Percentiles rank a stretch among this genome's conserved stretches.
phyloP scores from a whole-genome alignment of 2,797 vertebrate species.

The Leptoclinus maculatus region DNA sequence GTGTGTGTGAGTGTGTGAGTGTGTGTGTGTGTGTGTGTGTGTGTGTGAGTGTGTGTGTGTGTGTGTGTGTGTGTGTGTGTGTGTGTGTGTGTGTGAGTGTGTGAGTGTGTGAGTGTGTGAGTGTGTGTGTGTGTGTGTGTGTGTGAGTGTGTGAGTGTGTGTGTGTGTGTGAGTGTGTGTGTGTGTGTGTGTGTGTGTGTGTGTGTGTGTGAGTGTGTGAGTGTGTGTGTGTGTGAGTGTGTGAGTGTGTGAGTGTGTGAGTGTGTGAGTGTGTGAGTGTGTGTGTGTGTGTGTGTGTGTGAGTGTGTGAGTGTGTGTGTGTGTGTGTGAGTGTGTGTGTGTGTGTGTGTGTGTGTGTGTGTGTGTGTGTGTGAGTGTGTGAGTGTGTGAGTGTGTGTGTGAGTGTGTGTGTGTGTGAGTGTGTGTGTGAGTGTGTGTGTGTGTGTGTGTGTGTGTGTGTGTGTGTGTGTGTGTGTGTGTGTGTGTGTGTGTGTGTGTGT shows the following conservation, averaged over 20 bases:
- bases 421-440: slow-evolving; percentile 21
- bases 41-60: slow-evolving; percentile 4
- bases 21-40: slow-evolving; percentile 31
- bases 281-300: slow-evolving; percentile 27
- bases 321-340: slow-evolving; percentile 26
- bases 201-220: slow-evolving; percentile 21
- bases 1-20: slow-evolving; percentile 23
- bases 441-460: slow-evolving; percentile 17
- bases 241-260: slow-evolving; percentile 25
- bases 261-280: slow-evolving; percentile 20
- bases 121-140: no score
- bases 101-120: neutral
- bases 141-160: slow-evolving; percentile 17
- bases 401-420: no score
- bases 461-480: slow-evolving; percentile 4
- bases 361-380: no score
- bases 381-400: no score
- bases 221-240: slow-evolving; percentile 26
- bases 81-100: slow-evolving; percentile 34
- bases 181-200: slow-evolving; percentile 16
- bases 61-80: slow-evolving; percentile 8
- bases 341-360: slow-evolving; percentile 30
- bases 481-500: slow-evolving; percentile 25
- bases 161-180: slow-evolving; percentile 13
- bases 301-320: neutral